Base-by-base conservation (phyloP, 2,888 invertebrate species). In the Dicranocentrus wangi region DNA sequence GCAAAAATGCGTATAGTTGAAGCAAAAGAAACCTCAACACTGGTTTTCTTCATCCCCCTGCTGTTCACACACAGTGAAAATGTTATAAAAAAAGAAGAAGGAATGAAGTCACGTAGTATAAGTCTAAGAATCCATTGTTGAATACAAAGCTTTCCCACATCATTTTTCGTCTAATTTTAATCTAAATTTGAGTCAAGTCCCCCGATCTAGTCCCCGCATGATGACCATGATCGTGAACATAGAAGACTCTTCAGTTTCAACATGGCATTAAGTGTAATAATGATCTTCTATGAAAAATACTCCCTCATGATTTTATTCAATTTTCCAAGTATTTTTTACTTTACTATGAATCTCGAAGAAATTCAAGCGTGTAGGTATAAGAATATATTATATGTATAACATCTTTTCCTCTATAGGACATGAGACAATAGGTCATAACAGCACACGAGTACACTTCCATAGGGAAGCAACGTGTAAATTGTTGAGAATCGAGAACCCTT, bases 371-470 rank as follows among this genome's bases (percentile, higher is more conserved):
- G 51, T 3, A 17, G 51, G 51, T 51, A 51, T 3, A 17, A 42
- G 8, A 42, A 42, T 42, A 42, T 7, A 51, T 51, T 32, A 51
- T 51, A 19, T 8, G 51, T 15, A 15, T 19, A 51, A 51, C 51
- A 51, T 19, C n/a, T 17, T 15, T 42, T 42, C 42, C 13, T 42
- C n/a, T n/a, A n/a, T n/a, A n/a, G n/a, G n/a, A n/a, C 10, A 10
- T 63, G 63, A 63, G 63, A 63, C 63, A 63, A 63, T 63, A 39
- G 63, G 63, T 63, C 63, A 63, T 63, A 3, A 27, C 17, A 15
- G 17, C 17, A 51, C 23, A 21, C n/a, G 58, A 58, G 21, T 21
- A 51, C n/a, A n/a, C 5, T 51, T 7, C 3, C 21, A 23, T 2
- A 15, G 42, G 21, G 42, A 8, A 13, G 28, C 66, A 66, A 66